Percentiles rank a stretch among this genome's conserved stretches.
These are phyloP conservation scores for Meloidogyne floridensis DNA, from an alignment of 1,140 invertebrate genomes.

Conservation along the genomic window DNA sequence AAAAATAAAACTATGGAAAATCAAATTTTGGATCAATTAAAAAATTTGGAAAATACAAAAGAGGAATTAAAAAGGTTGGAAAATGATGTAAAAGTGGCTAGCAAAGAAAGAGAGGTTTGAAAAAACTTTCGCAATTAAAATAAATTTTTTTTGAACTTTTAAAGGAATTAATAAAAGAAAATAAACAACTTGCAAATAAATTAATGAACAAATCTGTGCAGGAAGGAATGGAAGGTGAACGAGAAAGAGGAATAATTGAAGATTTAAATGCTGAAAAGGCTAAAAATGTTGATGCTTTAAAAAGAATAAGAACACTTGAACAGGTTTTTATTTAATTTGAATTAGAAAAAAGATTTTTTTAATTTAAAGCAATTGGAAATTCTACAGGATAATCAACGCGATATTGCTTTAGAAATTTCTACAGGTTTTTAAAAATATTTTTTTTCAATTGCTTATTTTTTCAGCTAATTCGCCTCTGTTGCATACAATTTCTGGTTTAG, in stretches of 20 bases:
- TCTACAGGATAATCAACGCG: constrained; percentile 30
- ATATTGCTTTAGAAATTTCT: constrained; percentile 36
- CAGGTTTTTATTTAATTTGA: background rate
- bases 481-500: constrained; percentile 27
- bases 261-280: constrained; percentile 26
- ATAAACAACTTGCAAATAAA: constrained; percentile 28
- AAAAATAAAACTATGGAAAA: constrained; percentile 12
- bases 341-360: background rate
- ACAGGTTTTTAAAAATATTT: constrained; percentile 22
- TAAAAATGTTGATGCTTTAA: constrained; percentile 8
- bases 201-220: constrained; percentile 41
- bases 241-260: constrained; percentile 31
- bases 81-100: background rate
- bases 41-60: constrained; percentile 2
- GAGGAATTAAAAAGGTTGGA: constrained; percentile 14
- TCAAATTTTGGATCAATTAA: constrained; percentile 14
- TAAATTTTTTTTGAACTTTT: background rate
- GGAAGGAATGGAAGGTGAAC: constrained; percentile 30
- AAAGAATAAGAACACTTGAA: constrained; percentile 34
- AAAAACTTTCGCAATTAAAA: background rate
- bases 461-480: constrained; percentile 38
- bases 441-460: background rate
- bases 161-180: constrained; percentile 37
- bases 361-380: constrained; percentile 13
- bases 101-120: constrained; percentile 8